Base-by-base conservation (phyloP, 2,888 invertebrate genomes). In the Oscheius sp. region DNA sequence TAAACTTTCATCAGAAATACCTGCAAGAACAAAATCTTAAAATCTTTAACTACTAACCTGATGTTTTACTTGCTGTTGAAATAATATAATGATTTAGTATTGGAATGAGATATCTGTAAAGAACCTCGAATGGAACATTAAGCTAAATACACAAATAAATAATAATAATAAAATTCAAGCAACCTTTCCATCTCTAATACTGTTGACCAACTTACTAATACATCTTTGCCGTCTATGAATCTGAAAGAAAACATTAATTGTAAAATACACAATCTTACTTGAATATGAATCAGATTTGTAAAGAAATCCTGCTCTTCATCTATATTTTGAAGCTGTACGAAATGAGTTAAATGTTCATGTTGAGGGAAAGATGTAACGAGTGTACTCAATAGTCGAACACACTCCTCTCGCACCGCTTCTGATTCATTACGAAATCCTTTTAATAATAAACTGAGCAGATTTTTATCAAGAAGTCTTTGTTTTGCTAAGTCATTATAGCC, bases 81-180 rank as follows among this genome's bases (percentile, higher is more conserved):
- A 92, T 91, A 38, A 97, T 88, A 87, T 92, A 95, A 38, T 90
- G 90, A 0, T 92, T 90, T 0, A 92, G 91, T 66, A 96, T 87
- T 0, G 97, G 96, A 68, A 95, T 87, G 66, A 96, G 89, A 83
- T 93, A 94, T 78, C 92, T 92, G 0, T 92, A 92, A 9, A 96
- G 87, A 0, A 92, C 83, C 89, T 91, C 82, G 54, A 74, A 61
- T 2, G 75, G 68, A 4, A 80, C 44, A 2, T 57, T 20, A 8
- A 76, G 20, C 72, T 54, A 24, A 32, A 32, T 9, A 5, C 14
- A 17, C 14, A 30, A 51, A 30, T 4, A 14, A 5, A 8, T 32
- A 2, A n/a, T 4, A 4, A 8, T 17, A 45, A 45, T 14, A 20
- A 45, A 51, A 30, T 6, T 6, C 2, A 12, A 9, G 71, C 67